Base-by-base conservation (phyloP, 2,888 invertebrate species). In the Acleris emargana region DNA sequence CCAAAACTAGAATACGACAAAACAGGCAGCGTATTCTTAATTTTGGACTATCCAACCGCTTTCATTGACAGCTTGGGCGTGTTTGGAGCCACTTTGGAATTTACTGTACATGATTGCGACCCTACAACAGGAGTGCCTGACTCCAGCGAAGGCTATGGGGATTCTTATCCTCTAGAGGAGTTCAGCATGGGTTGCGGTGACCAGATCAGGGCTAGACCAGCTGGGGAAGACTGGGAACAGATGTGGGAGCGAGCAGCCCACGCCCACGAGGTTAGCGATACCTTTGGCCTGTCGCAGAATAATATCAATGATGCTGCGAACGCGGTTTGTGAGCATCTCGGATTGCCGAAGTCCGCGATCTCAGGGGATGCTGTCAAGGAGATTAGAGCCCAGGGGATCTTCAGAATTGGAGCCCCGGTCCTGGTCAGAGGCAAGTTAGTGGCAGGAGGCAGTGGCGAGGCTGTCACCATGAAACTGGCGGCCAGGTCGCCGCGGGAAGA, bases 81-180 rank as follows among this genome's bases (percentile, higher is more conserved):
- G 0, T 98, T 99, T 86, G 96, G 96, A 1, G 97, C 98, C 6
- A 97, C 97, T 0, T 88, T 99, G 72, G 98, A 98, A 82, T 99
- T 99, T 84, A 93, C 96, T 28, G 99, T 99, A 0, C 97, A 97
- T 75, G 99, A 99, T 89, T 99, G 99, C 79, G 99, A 99, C 88
- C 99, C 99, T 0, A 95, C 95, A 20, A 98, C 99, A 0, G 99
- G 99, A 0, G 93, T 96, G 54, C 97, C 99, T 0, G 98, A 99
- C 73, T 96, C 97, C 3, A 99, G 98, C n/a, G 99, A 99, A 75
- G 95, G 99, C 6, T 99, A 99, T 76, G 96, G 97, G 63, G 99
- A 99, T 81, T 98, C 98, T 68, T 99, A 99, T 81, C 97, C 97
- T 81, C 84, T 99, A 64, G 99, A 99, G 89, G 99, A 99, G 72